Conservation (phyloP, 2,888 invertebrate genomes). For the Isoperla grammatica region DNA sequence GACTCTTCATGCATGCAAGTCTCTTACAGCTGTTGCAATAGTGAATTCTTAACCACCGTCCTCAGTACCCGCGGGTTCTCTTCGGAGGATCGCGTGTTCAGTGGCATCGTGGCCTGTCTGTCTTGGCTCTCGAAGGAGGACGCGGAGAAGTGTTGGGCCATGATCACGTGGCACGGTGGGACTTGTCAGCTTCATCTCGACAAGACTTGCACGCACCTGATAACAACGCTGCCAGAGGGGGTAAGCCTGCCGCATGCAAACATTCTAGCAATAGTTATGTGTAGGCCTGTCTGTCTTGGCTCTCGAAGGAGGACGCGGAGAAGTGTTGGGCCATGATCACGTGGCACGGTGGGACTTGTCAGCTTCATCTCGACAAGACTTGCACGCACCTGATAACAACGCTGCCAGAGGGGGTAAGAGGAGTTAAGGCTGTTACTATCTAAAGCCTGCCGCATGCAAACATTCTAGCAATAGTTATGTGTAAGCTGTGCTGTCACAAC, state of each 20-base stretch:
- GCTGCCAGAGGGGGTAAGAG: slow-evolving; percentile 58
- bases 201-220: slow-evolving; percentile 73
- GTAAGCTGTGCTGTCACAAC: too few species aligned
- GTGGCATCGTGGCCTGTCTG: slow-evolving; percentile 67
- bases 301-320: slow-evolving; percentile 66
- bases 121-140: slow-evolving; percentile 70
- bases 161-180: slow-evolving; percentile 84
- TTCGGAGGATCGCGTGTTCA: slow-evolving; percentile 61
- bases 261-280: too few species aligned
- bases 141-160: slow-evolving; percentile 70
- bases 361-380: slow-evolving; percentile 60
- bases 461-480: too few species aligned
- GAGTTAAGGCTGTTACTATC: too few species aligned
- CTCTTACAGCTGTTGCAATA: too few species aligned
- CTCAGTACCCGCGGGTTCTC: slow-evolving; percentile 70
- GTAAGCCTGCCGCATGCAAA: too few species aligned
- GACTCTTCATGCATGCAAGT: too few species aligned
- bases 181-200: slow-evolving; percentile 66
- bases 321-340: slow-evolving; percentile 79
- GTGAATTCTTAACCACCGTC: slow-evolving; percentile 29
- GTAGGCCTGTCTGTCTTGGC: slow-evolving; percentile 73
- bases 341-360: slow-evolving; percentile 78
- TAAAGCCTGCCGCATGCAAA: too few species aligned
- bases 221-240: slow-evolving; percentile 67
- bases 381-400: slow-evolving; percentile 83